phyloP scores from a whole-genome alignment of 2,797 vertebrate genomes.

The Anguilla anguilla region DNA sequence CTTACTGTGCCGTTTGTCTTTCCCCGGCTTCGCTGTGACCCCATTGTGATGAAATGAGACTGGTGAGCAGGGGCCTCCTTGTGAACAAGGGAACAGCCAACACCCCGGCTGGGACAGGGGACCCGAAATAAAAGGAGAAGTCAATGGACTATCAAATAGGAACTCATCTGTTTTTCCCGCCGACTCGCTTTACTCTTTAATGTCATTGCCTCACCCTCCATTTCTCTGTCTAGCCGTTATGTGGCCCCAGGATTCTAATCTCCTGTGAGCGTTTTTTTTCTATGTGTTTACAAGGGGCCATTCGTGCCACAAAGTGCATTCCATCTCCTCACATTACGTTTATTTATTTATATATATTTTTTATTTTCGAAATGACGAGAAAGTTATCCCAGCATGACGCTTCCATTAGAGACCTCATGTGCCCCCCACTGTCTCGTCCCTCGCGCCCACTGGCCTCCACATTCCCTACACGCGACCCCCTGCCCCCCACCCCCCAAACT shows the following conservation, averaged over 20 bases:
- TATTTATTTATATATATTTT: neutral
- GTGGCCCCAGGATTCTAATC: constrained; percentile 55
- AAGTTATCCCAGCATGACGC: constrained; percentile 67
- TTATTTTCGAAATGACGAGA: constrained; percentile 54
- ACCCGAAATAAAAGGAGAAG: constrained; percentile 73
- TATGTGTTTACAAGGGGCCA: constrained; percentile 68
- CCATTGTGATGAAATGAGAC: constrained; percentile 63
- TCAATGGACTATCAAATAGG: constrained; percentile 89
- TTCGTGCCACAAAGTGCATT: constrained; percentile 71
- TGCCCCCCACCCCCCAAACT: neutral
- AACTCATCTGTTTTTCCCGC: constrained; percentile 85
- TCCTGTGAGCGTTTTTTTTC: constrained; percentile 53
- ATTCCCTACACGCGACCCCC: neutral
- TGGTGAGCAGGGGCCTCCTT: constrained; percentile 64
- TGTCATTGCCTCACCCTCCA: constrained; percentile 66
- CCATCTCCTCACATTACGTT: constrained; percentile 39
- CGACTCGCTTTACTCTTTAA: constrained; percentile 68
- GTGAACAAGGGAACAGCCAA: constrained; percentile 59
- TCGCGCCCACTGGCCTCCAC: neutral
- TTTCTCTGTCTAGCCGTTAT: constrained; percentile 34
- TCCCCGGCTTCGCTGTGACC: constrained; percentile 39
- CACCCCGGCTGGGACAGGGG: constrained; percentile 58
- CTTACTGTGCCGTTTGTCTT: constrained; percentile 49
- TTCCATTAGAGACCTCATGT: constrained; percentile 69
- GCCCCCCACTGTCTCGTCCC: constrained; percentile 26